Percentiles rank a stretch among this genome's conserved stretches.
These are phyloP conservation scores for Digitonthophagus gazella DNA, from an alignment of 2,888 invertebrate genomes.

Conservation along the genomic window DNA sequence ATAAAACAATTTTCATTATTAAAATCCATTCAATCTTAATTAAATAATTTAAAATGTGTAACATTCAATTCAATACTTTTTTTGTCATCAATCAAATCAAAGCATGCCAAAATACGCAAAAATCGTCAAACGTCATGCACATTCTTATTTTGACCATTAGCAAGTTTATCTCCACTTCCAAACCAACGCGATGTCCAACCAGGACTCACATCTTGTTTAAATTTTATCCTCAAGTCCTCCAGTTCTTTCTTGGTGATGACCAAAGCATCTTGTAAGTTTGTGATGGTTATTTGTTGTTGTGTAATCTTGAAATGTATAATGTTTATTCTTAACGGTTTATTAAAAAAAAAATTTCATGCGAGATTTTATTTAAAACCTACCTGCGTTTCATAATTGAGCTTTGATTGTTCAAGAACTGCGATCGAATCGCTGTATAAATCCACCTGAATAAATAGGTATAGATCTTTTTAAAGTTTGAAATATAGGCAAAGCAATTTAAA, in stretches of 20 bases:
- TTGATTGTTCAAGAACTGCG: conserved; percentile 43
- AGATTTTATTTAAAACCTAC: conserved; percentile 35
- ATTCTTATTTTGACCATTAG: conserved; percentile 35
- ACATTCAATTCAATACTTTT: not conserved
- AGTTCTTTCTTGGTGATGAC: conserved; percentile 45
- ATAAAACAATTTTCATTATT: not conserved
- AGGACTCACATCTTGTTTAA: conserved; percentile 46
- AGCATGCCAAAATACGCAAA: not conserved
- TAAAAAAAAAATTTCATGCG: not conserved
- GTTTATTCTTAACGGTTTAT: not conserved
- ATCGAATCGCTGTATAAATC: conserved; percentile 46
- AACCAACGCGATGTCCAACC: conserved; percentile 47
- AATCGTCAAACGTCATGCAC: conserved; percentile 47
- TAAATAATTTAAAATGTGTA: not conserved
- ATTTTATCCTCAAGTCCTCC: conserved; percentile 42
- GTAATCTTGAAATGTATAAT: conserved; percentile 39
- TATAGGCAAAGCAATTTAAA: no score
- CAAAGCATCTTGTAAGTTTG: conserved; percentile 46
- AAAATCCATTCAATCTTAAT: not conserved
- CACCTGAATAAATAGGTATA: no score
- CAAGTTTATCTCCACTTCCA: conserved; percentile 34
- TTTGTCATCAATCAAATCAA: not conserved
- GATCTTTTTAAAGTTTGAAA: no score
- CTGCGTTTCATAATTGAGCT: conserved; percentile 44
- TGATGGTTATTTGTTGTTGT: conserved; percentile 45